phyloP scores from a whole-genome alignment of 1,140 invertebrate species.

The Oryzaephilus surinamensis region DNA sequence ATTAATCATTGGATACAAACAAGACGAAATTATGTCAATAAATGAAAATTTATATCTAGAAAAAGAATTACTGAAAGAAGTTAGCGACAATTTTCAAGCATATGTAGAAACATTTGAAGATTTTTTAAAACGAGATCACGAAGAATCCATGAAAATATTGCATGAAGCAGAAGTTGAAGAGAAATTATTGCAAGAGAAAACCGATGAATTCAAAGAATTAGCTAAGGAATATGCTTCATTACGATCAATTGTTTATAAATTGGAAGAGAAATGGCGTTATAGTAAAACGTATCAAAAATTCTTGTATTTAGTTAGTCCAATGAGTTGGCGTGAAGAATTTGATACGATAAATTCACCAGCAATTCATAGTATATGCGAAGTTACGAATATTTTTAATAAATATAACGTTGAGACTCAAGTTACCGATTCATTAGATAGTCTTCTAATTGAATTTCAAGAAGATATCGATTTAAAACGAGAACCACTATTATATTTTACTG shows the following conservation, averaged over 20 bases:
- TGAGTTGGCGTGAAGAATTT: conserved; percentile 44
- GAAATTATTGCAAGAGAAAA: conserved; percentile 39
- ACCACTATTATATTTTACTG: conserved; percentile 46
- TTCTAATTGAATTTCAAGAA: conserved; percentile 40
- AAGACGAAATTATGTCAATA: conserved; percentile 48
- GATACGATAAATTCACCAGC: conserved; percentile 16
- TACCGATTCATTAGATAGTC: conserved; percentile 36
- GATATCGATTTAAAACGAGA: conserved; percentile 36
- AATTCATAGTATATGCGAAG: conserved; percentile 5
- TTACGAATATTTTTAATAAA: conserved; percentile 21
- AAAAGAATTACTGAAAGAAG: conserved; percentile 40
- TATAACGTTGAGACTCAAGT: conserved; percentile 19
- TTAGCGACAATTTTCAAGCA: conserved; percentile 43
- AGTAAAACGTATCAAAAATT: conserved; percentile 54
- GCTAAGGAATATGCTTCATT: conserved; percentile 40
- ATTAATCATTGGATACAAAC: conserved; percentile 44
- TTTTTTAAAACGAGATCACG: conserved; percentile 49
- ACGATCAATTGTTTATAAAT: conserved; percentile 47
- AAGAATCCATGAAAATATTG: conserved; percentile 46
- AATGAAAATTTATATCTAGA: conserved; percentile 49
- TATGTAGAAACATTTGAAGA: conserved; percentile 50
- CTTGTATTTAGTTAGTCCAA: conserved; percentile 46
- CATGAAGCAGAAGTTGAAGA: conserved; percentile 40
- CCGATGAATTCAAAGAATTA: conserved; percentile 40
- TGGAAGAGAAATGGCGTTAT: conserved; percentile 49